phyloP scores from a whole-genome alignment of 1,140 invertebrate species.

The Leptopilina clavipes region DNA sequence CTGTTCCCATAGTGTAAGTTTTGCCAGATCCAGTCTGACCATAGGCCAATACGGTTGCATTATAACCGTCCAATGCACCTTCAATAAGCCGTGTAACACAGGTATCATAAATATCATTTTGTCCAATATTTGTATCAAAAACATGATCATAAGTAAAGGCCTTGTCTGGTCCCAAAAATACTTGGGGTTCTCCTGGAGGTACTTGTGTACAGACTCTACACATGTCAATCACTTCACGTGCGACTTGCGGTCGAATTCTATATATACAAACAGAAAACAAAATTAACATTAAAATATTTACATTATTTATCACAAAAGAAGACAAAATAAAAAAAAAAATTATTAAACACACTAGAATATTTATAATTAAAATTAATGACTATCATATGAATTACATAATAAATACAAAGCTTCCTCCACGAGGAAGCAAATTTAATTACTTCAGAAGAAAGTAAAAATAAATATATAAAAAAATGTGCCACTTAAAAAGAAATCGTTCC shows the following conservation, averaged over 20 bases:
- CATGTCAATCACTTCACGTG: slow-evolving; percentile 94
- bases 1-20: slow-evolving; percentile 99
- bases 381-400: too few relatives aligned
- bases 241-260: slow-evolving; percentile 96
- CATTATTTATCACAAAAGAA: too few relatives aligned
- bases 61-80: slow-evolving; percentile 92
- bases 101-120: slow-evolving; percentile 89
- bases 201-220: slow-evolving; percentile 94
- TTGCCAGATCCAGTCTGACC: slow-evolving; percentile 98
- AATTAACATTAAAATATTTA: too few relatives aligned
- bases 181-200: slow-evolving; percentile 90
- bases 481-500: too few relatives aligned
- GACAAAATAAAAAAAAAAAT: slow-evolving; percentile 62
- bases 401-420: too few relatives aligned
- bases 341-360: slow-evolving; percentile 22
- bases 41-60: slow-evolving; percentile 97
- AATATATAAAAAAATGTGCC: too few relatives aligned
- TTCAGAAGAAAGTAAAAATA: too few relatives aligned
- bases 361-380: not conserved
- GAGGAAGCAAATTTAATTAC: too few relatives aligned
- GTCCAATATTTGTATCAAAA: slow-evolving; percentile 86
- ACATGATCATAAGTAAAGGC: slow-evolving; percentile 98
- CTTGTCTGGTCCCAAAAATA: slow-evolving; percentile 94
- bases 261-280: too few relatives aligned
- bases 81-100: slow-evolving; percentile 91